A percentile compares a stretch with the other conserved stretches of the same genome.
These are phyloP conservation scores for Marmota monax DNA, from an alignment of 2,113 vertebrate species.

Conservation along the genomic window DNA sequence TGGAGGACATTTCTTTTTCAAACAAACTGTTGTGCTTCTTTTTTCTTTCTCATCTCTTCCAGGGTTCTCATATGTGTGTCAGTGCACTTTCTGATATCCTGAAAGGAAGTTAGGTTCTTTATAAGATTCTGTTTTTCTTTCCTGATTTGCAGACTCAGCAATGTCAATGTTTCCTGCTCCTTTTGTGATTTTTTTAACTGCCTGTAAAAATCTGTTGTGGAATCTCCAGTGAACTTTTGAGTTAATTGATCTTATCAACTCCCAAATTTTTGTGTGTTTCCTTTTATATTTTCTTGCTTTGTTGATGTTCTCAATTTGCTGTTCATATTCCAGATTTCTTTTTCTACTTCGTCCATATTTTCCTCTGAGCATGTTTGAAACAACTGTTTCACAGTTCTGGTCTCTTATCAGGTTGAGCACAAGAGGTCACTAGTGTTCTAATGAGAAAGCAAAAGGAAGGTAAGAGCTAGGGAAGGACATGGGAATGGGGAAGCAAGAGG, in stretches of 20 bases:
- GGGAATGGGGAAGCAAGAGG: not conserved
- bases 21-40: too few relatives aligned
- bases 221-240: not conserved
- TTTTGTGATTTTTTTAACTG: not conserved
- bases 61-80: too few relatives aligned
- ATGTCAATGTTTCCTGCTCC: rapidly evolving
- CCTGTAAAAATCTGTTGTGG: too few relatives aligned
- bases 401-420: too few relatives aligned
- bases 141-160: not conserved
- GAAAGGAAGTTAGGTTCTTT: too few relatives aligned
- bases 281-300: not conserved
- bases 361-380: not conserved
- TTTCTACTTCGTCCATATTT: not conserved
- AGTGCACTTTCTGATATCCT: not conserved
- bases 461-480: not conserved
- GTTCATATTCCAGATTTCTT: not conserved
- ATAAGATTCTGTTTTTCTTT: too few relatives aligned
- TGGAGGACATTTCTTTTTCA: not conserved
- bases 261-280: not conserved
- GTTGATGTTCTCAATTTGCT: too few relatives aligned
- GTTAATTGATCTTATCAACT: not conserved
- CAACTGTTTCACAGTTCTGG: too few relatives aligned
- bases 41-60: too few relatives aligned
- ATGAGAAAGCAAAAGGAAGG: not conserved
- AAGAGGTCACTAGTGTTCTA: not conserved